Evolutionary conservation across 2,888 invertebrate species (phyloP).

Genomic region (Rhyacophila evoluta): DNA sequence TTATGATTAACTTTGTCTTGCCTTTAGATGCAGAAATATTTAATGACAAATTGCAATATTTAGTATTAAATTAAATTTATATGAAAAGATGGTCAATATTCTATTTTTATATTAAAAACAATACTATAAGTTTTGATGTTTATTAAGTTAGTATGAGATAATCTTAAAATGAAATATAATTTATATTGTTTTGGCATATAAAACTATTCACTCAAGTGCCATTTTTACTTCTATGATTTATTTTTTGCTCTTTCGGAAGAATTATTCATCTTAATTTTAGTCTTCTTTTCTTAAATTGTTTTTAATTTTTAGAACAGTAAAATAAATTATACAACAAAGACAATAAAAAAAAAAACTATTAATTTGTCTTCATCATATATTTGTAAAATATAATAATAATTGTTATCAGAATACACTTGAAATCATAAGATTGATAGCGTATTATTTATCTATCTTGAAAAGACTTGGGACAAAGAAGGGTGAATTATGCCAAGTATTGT

Average conservation of each 20-base stretch:
- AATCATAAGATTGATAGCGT: too few species aligned
- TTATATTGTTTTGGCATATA: background rate
- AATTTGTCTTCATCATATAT: too few species aligned
- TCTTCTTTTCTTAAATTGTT: too few species aligned
- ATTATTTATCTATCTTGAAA: background rate
- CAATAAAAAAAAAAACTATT: too few species aligned
- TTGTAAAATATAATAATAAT: too few species aligned
- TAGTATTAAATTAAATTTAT: background rate
- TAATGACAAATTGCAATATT: background rate
- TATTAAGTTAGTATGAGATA: background rate
- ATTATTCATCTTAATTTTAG: too few species aligned
- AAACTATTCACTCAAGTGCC: background rate
- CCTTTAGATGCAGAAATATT: background rate
- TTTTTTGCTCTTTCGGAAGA: too few species aligned
- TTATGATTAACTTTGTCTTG: background rate
- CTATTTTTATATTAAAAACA: background rate
- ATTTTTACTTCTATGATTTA: background rate
- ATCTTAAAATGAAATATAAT: background rate
- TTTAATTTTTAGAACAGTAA: too few species aligned
- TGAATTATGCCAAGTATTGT: constrained; percentile 7
- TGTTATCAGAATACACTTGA: too few species aligned
- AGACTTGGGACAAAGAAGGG: background rate
- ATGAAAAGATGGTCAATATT: background rate
- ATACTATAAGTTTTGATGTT: background rate
- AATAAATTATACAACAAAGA: too few species aligned